These are phyloP conservation scores for Brachypteracias leptosomus DNA, from an alignment of 2,113 vertebrate species.

Conservation along the genomic window DNA sequence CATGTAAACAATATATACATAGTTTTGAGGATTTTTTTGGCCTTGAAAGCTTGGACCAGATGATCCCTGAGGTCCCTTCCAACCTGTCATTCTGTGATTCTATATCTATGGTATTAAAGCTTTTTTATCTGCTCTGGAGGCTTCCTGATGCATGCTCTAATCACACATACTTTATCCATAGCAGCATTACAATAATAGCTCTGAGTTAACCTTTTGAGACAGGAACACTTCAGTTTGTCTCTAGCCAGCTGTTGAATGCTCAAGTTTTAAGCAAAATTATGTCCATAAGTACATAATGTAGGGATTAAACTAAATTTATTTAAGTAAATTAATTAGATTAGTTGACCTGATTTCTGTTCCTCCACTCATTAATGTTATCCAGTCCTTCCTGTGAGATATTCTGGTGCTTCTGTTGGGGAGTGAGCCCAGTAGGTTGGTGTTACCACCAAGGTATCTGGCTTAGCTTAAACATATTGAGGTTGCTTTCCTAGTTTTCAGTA, in stretches of 20 bases:
- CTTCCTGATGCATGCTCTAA: not conserved
- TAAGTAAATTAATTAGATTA: not conserved
- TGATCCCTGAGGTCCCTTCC: no score
- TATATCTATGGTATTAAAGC: not conserved
- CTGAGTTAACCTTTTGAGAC: not conserved
- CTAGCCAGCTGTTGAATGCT: not conserved
- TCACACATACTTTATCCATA: not conserved
- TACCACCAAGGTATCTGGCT: not conserved
- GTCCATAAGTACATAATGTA: not conserved
- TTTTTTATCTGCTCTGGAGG: not conserved
- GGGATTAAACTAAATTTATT: not conserved
- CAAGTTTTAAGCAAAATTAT: not conserved
- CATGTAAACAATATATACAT: no score
- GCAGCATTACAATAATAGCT: not conserved
- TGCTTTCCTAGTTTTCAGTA: not conserved
- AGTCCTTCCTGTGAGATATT: not conserved
- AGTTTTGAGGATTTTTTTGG: no score
- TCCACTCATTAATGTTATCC: not conserved
- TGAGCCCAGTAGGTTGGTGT: not conserved
- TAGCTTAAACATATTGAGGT: not conserved
- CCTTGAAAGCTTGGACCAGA: no score
- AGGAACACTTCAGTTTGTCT: not conserved
- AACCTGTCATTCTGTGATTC: no score
- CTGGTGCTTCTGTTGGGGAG: not conserved
- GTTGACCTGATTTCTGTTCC: not conserved